These are phyloP conservation scores for Papilio gigon DNA, from an alignment of 2,888 invertebrate genomes.

Conservation along the genomic window DNA sequence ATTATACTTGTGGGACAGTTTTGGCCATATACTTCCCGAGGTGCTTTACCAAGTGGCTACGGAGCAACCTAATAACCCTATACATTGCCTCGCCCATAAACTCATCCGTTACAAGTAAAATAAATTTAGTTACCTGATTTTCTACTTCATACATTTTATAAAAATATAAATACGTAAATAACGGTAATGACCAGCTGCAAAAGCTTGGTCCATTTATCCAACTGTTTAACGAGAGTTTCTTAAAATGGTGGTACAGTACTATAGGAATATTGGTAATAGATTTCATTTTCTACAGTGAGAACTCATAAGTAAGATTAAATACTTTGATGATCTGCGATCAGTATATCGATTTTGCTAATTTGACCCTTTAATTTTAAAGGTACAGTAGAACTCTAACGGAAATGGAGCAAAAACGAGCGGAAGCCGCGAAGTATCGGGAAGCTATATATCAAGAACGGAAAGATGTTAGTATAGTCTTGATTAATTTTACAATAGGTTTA, in stretches of 20 bases:
- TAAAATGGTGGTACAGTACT: too few species aligned
- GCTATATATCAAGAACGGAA: slow-evolving; percentile 54
- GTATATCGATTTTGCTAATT: not conserved
- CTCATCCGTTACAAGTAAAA: slow-evolving; percentile 62
- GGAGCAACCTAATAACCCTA: slow-evolving; percentile 62
- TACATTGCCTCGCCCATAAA: slow-evolving; percentile 66
- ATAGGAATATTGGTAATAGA: too few species aligned
- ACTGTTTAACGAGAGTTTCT: too few species aligned
- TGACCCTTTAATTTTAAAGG: slow-evolving; percentile 46
- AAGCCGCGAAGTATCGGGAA: slow-evolving; percentile 54
- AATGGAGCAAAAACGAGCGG: slow-evolving; percentile 47
- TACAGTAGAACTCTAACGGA: slow-evolving; percentile 53
- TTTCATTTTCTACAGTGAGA: not conserved
- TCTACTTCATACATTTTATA: too few species aligned
- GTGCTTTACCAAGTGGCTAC: slow-evolving; percentile 58
- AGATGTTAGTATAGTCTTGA: slow-evolving; percentile 51
- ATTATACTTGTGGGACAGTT: slow-evolving; percentile 65
- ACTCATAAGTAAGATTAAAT: too few species aligned
- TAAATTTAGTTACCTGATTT: too few species aligned
- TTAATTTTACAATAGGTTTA: too few species aligned
- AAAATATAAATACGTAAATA: too few species aligned
- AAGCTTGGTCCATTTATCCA: too few species aligned
- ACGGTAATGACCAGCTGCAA: too few species aligned
- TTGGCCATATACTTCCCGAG: slow-evolving; percentile 62
- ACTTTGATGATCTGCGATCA: too few species aligned